Percentiles rank a stretch among this genome's conserved stretches.
These are phyloP conservation scores for Grapholita molesta DNA, from an alignment of 1,140 invertebrate species.

Conservation along the genomic window DNA sequence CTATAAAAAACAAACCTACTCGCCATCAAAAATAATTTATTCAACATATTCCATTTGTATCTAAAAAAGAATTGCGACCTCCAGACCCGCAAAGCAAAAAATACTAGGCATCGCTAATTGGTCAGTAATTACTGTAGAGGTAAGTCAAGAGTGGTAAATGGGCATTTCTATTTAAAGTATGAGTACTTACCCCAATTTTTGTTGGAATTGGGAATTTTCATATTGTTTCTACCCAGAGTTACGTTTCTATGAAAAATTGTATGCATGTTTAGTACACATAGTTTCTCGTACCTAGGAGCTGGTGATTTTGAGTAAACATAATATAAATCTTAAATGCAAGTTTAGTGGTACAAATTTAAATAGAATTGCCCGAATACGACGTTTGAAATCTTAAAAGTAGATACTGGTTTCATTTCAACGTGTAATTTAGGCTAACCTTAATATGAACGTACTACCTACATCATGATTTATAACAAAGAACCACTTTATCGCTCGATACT, in stretches of 20 bases:
- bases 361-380: too few species aligned
- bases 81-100: constrained; percentile 15
- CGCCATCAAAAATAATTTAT: constrained; percentile 69
- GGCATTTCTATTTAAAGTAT: too few species aligned
- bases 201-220: too few species aligned
- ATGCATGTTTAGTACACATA: too few species aligned
- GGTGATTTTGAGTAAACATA: too few species aligned
- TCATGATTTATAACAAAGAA: constrained; percentile 13
- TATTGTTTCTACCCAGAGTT: too few species aligned
- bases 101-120: constrained; percentile 25
- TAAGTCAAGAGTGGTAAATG: constrained; percentile 18
- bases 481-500: not conserved
- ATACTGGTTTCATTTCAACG: constrained; percentile 5
- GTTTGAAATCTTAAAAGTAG: constrained; percentile 18
- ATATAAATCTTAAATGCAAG: too few species aligned
- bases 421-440: not conserved
- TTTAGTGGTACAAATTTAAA: too few species aligned
- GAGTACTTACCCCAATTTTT: too few species aligned
- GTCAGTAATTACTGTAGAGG: constrained; percentile 37
- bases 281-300: too few species aligned
- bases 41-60: constrained; percentile 52
- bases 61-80: constrained; percentile 42
- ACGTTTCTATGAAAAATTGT: too few species aligned
- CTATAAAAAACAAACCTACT: constrained; percentile 51
- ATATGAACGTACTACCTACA: not conserved